Percentiles rank a stretch among this genome's conserved stretches.
phyloP scores from a whole-genome alignment of 2,888 invertebrate species.

The Cephus nigrinus region DNA sequence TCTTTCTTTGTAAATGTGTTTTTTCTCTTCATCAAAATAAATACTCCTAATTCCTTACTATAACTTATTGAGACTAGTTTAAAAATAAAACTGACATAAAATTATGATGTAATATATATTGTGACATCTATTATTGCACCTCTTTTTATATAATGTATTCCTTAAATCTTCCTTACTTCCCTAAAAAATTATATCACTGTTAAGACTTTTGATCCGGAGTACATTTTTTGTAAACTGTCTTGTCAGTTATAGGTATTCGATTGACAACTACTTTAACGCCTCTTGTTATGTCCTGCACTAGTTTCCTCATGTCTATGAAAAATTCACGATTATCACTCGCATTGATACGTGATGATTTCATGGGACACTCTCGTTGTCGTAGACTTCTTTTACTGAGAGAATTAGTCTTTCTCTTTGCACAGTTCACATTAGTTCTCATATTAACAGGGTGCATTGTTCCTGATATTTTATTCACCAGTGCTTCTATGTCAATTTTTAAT shows the following conservation, averaged over 20 bases:
- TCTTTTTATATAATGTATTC: neutral
- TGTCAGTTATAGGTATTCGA: slow-evolving; percentile 40
- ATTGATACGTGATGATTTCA: neutral
- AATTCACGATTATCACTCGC: slow-evolving; percentile 23
- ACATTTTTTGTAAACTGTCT: neutral
- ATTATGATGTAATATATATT: neutral
- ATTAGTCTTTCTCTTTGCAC: neutral
- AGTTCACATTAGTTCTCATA: neutral
- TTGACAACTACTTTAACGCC: slow-evolving; percentile 57
- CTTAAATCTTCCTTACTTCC: too few relatives aligned
- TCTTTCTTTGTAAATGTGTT: neutral
- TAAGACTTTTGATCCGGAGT: neutral
- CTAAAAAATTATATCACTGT: neutral
- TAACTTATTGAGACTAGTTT: neutral
- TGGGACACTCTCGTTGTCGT: neutral
- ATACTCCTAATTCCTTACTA: neutral
- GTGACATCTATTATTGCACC: neutral
- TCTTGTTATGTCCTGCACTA: slow-evolving; percentile 55
- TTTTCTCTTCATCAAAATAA: neutral
- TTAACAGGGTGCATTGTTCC: neutral
- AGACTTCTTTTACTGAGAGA: neutral
- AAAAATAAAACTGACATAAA: neutral
- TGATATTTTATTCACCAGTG: neutral
- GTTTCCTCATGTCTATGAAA: slow-evolving; percentile 54
- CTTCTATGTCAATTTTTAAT: neutral